These are phyloP conservation scores for Anthonomus grandis DNA, from an alignment of 1,140 invertebrate genomes.

Conservation along the genomic window DNA sequence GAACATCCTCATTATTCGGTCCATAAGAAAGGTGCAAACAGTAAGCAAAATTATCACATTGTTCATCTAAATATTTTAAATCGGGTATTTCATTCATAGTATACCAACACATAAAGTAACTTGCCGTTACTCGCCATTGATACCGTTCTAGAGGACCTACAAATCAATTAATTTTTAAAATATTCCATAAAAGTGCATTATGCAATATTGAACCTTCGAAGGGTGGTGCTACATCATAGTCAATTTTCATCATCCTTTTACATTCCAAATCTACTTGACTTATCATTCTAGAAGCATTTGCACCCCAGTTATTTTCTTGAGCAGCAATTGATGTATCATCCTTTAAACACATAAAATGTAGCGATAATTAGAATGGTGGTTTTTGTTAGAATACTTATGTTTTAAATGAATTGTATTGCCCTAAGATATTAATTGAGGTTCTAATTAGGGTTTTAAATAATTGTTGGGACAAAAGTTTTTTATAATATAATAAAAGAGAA, in stretches of 20 bases:
- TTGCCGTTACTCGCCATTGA: slow-evolving; percentile 59
- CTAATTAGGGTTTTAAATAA: too few species aligned
- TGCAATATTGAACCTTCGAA: too few species aligned
- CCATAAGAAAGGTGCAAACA: slow-evolving; percentile 51
- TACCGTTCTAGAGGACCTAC: slow-evolving; percentile 49
- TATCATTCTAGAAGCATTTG: slow-evolving; percentile 46
- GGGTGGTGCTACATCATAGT: slow-evolving; percentile 50
- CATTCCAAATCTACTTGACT: slow-evolving; percentile 52
- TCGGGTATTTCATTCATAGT: slow-evolving; percentile 56
- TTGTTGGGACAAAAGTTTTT: too few species aligned
- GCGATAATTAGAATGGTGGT: too few species aligned
- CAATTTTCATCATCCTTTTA: slow-evolving; percentile 45
- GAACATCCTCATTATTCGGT: slow-evolving; percentile 51
- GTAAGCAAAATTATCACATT: slow-evolving; percentile 60
- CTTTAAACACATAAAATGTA: too few species aligned
- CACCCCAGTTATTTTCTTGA: slow-evolving; percentile 50
- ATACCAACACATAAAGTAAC: slow-evolving; percentile 66
- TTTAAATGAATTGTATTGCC: too few species aligned
- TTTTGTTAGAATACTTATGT: too few species aligned
- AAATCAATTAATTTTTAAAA: not conserved
- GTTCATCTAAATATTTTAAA: slow-evolving; percentile 53
- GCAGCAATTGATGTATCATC: slow-evolving; percentile 54
- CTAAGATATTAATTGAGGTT: too few species aligned
- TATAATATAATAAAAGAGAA: too few species aligned
- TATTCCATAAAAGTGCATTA: not conserved